Percentiles rank a stretch among this genome's conserved stretches.
phyloP scores from a whole-genome alignment of 1,140 invertebrate genomes.

The Psilanteris sp. region DNA sequence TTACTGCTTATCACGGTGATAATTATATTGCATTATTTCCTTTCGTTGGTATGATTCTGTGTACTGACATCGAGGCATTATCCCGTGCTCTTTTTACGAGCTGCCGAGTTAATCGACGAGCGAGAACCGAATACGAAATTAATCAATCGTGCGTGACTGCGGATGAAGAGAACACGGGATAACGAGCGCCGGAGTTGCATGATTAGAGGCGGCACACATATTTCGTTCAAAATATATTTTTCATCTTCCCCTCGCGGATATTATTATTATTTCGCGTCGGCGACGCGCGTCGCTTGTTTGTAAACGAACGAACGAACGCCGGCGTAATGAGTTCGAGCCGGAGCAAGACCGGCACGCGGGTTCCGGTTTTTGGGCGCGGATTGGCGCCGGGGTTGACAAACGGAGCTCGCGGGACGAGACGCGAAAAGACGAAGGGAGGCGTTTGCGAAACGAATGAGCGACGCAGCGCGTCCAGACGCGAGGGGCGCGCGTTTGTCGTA shows the following conservation, averaged over 20 bases:
- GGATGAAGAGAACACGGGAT: constrained; percentile 41
- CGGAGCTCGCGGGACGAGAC: neutral
- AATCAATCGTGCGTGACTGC: constrained; percentile 62
- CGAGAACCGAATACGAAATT: constrained; percentile 59
- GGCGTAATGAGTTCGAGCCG: too few relatives aligned
- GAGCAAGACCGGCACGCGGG: too few relatives aligned
- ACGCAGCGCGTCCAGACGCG: constrained; percentile 30
- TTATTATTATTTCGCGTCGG: constrained; percentile 10
- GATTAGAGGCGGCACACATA: constrained; percentile 48
- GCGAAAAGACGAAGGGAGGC: constrained; percentile 35
- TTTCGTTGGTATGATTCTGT: constrained; percentile 45
- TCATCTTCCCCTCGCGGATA: neutral
- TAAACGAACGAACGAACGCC: too few relatives aligned
- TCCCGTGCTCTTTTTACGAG: constrained; percentile 55
- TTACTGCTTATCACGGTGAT: constrained; percentile 59
- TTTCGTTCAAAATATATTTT: constrained; percentile 14
- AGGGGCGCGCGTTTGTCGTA: constrained; percentile 33
- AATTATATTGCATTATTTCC: constrained; percentile 60
- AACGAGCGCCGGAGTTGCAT: constrained; percentile 30
- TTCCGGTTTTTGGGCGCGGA: too few relatives aligned
- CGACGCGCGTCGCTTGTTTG: neutral
- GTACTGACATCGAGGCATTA: constrained; percentile 46
- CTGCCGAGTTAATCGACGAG: constrained; percentile 56
- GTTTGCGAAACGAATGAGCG: constrained; percentile 22
- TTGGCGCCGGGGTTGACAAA: too few relatives aligned